Evolutionary conservation across 2,888 invertebrate species (phyloP).

Genomic region (Alviniconcha strummeri): DNA sequence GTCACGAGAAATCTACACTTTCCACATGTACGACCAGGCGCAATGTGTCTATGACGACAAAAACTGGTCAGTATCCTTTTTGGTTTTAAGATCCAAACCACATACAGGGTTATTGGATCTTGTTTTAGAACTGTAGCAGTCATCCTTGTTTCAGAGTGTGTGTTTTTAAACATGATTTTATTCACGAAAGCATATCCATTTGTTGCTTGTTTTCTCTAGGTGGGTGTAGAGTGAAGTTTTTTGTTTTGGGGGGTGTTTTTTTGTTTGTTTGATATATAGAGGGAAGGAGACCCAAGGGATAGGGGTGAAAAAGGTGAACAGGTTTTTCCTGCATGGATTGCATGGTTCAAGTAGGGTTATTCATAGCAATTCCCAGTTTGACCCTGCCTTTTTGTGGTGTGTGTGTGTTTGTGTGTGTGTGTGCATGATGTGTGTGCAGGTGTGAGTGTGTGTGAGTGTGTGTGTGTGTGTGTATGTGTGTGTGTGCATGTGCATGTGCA

Average conservation of each 20-base stretch:
- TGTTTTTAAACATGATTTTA: background rate
- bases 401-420: background rate
- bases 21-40: conserved; percentile 90
- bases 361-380: too few relatives aligned
- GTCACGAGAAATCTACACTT: conserved; percentile 95
- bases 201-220: too few relatives aligned
- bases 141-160: background rate
- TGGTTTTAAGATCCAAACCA: background rate
- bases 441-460: background rate
- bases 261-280: too few relatives aligned
- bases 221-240: too few relatives aligned
- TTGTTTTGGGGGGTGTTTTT: background rate
- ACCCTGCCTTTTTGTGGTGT: background rate
- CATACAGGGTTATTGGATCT: background rate
- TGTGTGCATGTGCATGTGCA: background rate
- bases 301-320: background rate
- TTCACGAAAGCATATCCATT: too few relatives aligned
- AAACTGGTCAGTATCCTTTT: conserved; percentile 82
- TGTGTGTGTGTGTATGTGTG: background rate
- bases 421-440: background rate
- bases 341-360: too few relatives aligned
- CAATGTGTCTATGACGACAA: conserved; percentile 83
- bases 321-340: background rate
- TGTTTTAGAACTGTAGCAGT: background rate
- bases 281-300: background rate